Conservation (phyloP, 2,797 vertebrate genomes). For the Kryptopterus vitreolus region DNA sequence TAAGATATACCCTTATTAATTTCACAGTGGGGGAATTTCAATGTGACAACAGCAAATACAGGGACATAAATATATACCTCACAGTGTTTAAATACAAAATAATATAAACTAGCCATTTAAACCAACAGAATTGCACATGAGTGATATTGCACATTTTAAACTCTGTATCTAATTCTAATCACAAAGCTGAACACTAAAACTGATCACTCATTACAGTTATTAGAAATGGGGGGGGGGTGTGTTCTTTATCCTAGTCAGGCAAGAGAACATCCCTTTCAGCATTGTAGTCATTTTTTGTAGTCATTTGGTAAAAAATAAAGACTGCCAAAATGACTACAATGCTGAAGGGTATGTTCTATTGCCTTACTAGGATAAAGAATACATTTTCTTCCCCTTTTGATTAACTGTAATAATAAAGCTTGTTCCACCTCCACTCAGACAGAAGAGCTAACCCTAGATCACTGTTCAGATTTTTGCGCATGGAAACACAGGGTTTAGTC, state of each 20-base stretch:
- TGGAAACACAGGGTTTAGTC: conserved; percentile 24
- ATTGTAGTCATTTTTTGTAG: background rate
- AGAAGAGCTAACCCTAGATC: conserved; percentile 22
- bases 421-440: conserved; percentile 31
- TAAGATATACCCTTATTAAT: no score
- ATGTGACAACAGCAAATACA: no score
- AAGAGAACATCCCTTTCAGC: conserved; percentile 17
- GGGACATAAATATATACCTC: no score
- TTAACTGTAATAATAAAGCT: conserved; percentile 9
- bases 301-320: no score
- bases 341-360: no score
- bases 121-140: no score
- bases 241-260: background rate
- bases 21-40: no score
- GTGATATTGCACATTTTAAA: background rate
- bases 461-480: background rate
- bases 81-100: no score
- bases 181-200: background rate
- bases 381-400: no score
- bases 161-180: background rate
- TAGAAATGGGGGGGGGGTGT: background rate
- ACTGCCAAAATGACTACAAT: no score
- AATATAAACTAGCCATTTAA: no score
- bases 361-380: no score
- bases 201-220: background rate